Evolutionary conservation across 2,797 vertebrate species (phyloP).

Genomic region (Mareca strepera): DNA sequence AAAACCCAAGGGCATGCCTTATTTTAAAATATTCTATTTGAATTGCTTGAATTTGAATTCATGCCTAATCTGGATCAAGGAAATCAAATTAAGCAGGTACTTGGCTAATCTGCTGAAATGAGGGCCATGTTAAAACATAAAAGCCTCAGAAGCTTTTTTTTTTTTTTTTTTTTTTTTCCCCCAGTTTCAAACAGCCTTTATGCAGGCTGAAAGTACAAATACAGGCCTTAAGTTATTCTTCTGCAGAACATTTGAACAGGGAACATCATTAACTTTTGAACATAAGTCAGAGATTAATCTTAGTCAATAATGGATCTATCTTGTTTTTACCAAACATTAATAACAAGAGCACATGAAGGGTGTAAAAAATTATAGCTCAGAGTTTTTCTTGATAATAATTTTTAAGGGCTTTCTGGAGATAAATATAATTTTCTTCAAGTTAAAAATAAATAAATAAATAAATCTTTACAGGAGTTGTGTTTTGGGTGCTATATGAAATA

Average conservation of each 20-base stretch:
- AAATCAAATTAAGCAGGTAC: neutral
- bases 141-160: neutral
- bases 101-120: neutral
- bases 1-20: too few relatives aligned
- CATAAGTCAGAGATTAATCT: neutral
- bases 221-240: neutral
- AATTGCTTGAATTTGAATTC: neutral
- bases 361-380: neutral
- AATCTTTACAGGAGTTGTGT: neutral
- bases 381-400: neutral
- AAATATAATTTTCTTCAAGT: neutral
- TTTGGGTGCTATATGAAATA: neutral
- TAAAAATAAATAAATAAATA: neutral
- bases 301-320: neutral
- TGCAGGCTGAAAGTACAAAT: neutral
- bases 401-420: neutral
- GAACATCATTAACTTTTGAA: neutral
- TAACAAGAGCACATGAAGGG: neutral
- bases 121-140: neutral
- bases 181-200: neutral
- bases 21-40: neutral
- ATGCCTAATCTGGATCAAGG: neutral
- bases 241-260: neutral
- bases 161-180: too few relatives aligned
- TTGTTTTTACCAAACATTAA: neutral